A percentile compares a stretch with the other conserved stretches of the same genome.
Conservation (phyloP, 2,113 vertebrate species). For the Zosterops lateralis region DNA sequence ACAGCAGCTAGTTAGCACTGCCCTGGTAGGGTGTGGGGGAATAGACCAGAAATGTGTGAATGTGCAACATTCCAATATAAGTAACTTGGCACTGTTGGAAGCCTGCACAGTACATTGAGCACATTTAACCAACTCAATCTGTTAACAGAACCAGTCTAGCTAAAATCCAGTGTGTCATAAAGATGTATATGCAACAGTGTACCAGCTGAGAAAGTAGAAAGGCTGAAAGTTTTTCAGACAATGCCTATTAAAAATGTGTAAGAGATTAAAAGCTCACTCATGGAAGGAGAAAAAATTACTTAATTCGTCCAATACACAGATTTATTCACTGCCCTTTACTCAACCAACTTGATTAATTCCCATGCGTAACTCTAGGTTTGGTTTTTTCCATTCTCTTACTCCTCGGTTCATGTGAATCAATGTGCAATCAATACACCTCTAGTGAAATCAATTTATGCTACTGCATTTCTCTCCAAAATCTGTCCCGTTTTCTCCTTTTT, state of each 20-base stretch:
- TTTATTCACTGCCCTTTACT: not conserved
- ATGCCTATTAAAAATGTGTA: not conserved
- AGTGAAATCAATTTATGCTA: not conserved
- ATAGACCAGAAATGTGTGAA: not conserved
- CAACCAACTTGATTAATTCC: not conserved
- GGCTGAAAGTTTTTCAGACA: not conserved
- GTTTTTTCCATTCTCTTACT: not conserved
- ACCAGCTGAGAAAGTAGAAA: not conserved
- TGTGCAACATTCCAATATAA: not conserved
- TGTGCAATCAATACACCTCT: not conserved
- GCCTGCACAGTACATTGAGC: not conserved
- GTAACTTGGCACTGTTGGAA: not conserved
- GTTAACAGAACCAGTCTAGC: not conserved
- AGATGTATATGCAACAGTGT: not conserved
- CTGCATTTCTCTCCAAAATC: not conserved
- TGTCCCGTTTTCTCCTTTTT: not conserved
- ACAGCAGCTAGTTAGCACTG: not conserved
- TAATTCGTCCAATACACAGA: not conserved
- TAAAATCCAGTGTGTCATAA: not conserved
- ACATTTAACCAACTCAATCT: not conserved
- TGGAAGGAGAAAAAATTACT: not conserved
- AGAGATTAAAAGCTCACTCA: not conserved
- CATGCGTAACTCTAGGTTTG: not conserved
- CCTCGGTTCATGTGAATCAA: not conserved
- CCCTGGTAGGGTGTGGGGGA: not conserved